Base-by-base conservation (phyloP, 1,140 invertebrate genomes). In the Heliconius hewitsoni region DNA sequence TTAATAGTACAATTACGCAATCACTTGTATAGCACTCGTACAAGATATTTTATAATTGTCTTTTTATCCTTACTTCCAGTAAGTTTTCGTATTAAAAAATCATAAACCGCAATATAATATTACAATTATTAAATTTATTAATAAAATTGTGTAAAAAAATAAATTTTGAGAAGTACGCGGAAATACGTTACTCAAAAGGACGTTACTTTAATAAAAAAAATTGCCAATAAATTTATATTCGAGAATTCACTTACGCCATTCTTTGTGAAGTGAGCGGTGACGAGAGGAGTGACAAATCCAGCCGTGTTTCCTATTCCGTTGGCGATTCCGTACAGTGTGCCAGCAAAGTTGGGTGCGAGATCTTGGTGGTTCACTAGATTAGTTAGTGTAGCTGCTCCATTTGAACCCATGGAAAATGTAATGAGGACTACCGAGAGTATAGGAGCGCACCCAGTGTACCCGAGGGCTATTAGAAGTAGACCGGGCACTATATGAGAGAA, bases 331-430 rank as follows among this genome's bases (percentile, higher is more conserved):
- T 97, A 97, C 30, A 97, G 84, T 0, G 96, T 96, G 19, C 97
- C 97, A 18, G 98, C 98, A 93, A 95, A 97, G 91, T 97, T 98
- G 0, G 95, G 95, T 1, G 97, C 97, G 74, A 98, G 92, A 93
- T 98, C 97, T 89, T 98, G 96, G 76, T 98, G 97, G 90, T 98
- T 98, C 84, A 97, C 96, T 85, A 98, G 95, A 92, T 96, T 98
- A 1, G 97, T 98, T 70, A 97, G 95, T 27, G 97, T 97, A 0
- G 97, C 97, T 30, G 98, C 97, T 0, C 98, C 98, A 81, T 98
- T 98, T 1, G 97, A 96, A 0, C 97, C 96, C 83, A 98, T 95
- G 4, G 97, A 97, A 52, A 97, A 88, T 11, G 97, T 96, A 81
- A 98, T 95, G 75, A 98, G 95, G 1, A 95, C 90, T 1, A 97